These are phyloP conservation scores for Platysteira castanea DNA, from an alignment of 2,113 vertebrate genomes.

Conservation along the genomic window DNA sequence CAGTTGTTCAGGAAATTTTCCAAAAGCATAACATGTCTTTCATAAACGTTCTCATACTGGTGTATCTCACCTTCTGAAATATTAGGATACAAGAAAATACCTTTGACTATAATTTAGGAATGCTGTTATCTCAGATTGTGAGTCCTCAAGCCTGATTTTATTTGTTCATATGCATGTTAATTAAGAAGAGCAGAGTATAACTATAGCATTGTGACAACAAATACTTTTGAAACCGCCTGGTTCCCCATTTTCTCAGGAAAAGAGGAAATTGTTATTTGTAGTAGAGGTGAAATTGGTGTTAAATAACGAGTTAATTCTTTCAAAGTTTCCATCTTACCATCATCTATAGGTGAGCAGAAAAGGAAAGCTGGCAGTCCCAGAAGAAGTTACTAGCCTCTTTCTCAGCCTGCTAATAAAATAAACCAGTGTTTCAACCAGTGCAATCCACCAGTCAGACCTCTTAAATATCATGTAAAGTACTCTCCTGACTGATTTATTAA, in stretches of 20 bases:
- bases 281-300: not conserved
- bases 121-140: not conserved
- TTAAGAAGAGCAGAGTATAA: not conserved
- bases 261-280: not conserved
- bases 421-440: not conserved
- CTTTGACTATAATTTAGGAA: not conserved
- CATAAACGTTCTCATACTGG: not conserved
- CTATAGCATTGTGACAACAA: not conserved
- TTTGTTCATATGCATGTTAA: not conserved
- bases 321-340: not conserved
- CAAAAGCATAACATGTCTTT: not conserved
- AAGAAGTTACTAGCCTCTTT: not conserved
- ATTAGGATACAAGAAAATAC: not conserved
- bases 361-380: not conserved
- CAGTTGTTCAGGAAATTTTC: not conserved
- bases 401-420: not conserved
- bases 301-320: not conserved
- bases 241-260: not conserved
- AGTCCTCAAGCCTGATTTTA: not conserved
- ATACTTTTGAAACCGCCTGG: not conserved
- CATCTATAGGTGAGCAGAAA: fast-evolving
- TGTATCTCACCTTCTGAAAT: not conserved
- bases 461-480: not conserved
- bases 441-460: not conserved
- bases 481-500: not conserved